Base-by-base conservation (phyloP, 2,888 invertebrate genomes). In the Cryptophagus acutangulus region DNA sequence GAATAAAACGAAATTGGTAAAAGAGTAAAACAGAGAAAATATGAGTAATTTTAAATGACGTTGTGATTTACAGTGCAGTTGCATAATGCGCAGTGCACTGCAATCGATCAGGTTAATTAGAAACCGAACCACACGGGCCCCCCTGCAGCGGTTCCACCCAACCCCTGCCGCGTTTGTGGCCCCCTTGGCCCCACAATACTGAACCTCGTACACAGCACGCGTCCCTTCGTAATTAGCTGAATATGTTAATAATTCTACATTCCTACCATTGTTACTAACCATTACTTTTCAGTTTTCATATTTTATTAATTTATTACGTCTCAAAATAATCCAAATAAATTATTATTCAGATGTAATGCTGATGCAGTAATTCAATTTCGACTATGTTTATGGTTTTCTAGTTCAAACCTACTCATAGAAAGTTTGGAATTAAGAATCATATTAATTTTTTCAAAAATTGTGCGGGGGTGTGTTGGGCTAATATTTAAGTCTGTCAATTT, bases 41-140 rank as follows among this genome's bases (percentile, higher is more conserved):
- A 20, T 20, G 24, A 20, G 12, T 31, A 31, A 31, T 31, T 31
- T 31, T 15, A 15, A 15, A 15, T 31, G 31, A 31, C 31, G 31
- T 31, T 31, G 31, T 31, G 31, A 31, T 31, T 31, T 31, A 31
- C 31, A 31, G 44, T 49, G 39, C 52, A 54, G 57, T 57, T 58
- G 57, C 54, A 56, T 54, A 57, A 52, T 47, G 52, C 48, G 40
- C 40, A 44, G 48, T 49, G 48, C 49, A 46, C 45, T 55, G 63
- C 62, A 60, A 65, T 65, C 64, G 62, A 65, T 66, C 65, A 64
- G 64, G 57, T 63, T 66, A 65, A 66, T 66, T 66, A 64, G 64
- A 66, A 66, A 64, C 59, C 55, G 61, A 64, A 65, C 56, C 58
- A 55, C 51, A 55, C 51, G 55, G 56, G 57, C 54, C 56, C 60